Evolutionary conservation across 2,888 invertebrate genomes (phyloP), one percentile per base, ranked within the genome.

Genomic region (Monopis laevigella): DNA sequence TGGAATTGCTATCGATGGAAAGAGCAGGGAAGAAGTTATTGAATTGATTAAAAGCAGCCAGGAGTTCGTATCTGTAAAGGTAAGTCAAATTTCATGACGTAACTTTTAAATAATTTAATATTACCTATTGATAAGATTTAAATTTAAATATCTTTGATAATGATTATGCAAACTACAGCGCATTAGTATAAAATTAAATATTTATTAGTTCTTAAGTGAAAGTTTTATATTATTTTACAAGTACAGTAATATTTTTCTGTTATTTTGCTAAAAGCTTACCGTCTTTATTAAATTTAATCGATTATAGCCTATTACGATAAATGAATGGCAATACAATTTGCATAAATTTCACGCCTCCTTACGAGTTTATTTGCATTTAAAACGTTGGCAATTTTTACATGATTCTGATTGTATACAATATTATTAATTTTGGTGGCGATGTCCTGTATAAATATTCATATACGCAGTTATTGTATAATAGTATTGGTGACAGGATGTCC

Each of bases 31-130:
- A 65, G 92, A 94, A 56, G 91, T 98, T 48, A 96, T 96, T 52
- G 96, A 96, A 64, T 86, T 97, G 62, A 96, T 98, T 54, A 90
- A 93, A 56, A 87, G 91, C 47, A 93, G 92, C 48, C 88, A 89
- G 42, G 90, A 90, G 55, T 86, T 84, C 52, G 93, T 95, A 46
- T 88, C 86, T 35, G 87, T 97, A 42, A 92, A 93, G 88, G 93
- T 93, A 65, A 72, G 85, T n/a, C n/a, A n/a, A n/a, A n/a, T n/a
- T n/a, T n/a, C n/a, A n/a, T n/a, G n/a, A n/a, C n/a, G n/a, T n/a
- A n/a, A n/a, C n/a, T n/a, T n/a, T n/a, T n/a, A n/a, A n/a, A n/a
- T n/a, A n/a, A n/a, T n/a, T n/a, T n/a, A n/a, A n/a, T n/a, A n/a
- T n/a, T n/a, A n/a, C n/a, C n/a, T n/a, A n/a, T n/a, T n/a, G n/a